These are phyloP conservation scores for Heteronetta atricapilla DNA, from an alignment of 2,113 vertebrate genomes.

Conservation along the genomic window DNA sequence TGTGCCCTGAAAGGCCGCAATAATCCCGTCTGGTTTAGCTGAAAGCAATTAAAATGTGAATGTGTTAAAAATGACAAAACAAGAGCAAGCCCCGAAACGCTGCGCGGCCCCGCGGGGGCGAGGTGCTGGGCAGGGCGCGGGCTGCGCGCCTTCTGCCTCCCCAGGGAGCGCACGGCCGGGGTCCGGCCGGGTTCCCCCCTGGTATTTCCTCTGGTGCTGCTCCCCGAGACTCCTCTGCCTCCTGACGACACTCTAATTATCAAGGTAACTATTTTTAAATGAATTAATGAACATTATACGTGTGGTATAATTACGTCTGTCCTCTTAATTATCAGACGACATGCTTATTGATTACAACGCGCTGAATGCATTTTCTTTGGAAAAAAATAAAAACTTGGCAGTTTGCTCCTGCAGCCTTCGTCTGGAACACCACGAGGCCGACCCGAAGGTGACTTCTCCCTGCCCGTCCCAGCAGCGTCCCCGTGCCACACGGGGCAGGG, in stretches of 20 bases:
- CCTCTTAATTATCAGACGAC: neutral
- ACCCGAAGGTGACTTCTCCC: neutral
- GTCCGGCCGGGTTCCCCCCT: neutral
- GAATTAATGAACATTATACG: neutral
- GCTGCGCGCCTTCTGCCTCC: too few species aligned
- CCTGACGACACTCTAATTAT: neutral
- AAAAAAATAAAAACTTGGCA: neutral
- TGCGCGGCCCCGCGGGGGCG: too few species aligned
- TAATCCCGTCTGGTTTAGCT: rapidly evolving
- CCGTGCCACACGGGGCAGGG: rapidly evolving
- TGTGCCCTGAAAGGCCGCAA: neutral
- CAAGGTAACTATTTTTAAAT: neutral
- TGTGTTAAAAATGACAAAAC: neutral
- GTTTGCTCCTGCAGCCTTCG: neutral
- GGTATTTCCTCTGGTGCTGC: neutral
- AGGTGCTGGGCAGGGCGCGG: too few species aligned
- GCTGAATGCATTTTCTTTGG: neutral
- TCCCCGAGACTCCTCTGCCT: neutral
- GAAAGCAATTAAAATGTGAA: rapidly evolving
- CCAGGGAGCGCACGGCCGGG: too few species aligned
- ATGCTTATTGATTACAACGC: rapidly evolving
- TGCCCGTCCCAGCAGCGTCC: neutral
- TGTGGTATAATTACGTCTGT: neutral
- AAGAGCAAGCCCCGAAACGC: rapidly evolving
- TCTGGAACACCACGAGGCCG: neutral